A percentile compares a stretch with the other conserved stretches of the same genome.
phyloP scores from a whole-genome alignment of 2,888 invertebrate species.

The Coenonympha arcania region DNA sequence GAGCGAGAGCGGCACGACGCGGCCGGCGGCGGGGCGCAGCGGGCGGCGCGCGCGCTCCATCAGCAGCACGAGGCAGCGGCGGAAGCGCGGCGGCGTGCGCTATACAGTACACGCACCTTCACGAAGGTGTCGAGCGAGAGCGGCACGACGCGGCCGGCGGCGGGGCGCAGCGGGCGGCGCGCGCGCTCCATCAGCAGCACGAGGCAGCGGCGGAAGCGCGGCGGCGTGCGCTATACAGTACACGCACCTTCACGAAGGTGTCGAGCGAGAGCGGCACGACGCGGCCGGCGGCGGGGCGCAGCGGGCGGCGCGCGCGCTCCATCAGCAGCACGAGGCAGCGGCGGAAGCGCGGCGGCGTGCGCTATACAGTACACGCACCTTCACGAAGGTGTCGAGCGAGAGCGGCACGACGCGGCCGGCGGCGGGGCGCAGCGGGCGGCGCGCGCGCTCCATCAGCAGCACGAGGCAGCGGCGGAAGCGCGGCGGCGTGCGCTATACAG shows the following conservation, averaged over 20 bases:
- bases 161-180: constrained; percentile 31
- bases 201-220: constrained; percentile 44
- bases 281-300: constrained; percentile 53
- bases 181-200: constrained; percentile 46
- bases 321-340: constrained; percentile 59
- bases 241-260: too few species aligned
- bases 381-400: constrained; percentile 68
- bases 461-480: constrained; percentile 48
- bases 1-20: constrained; percentile 66
- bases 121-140: constrained; percentile 70
- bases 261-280: constrained; percentile 68
- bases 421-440: constrained; percentile 34
- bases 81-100: constrained; percentile 35
- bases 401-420: constrained; percentile 67
- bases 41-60: constrained; percentile 32
- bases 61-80: constrained; percentile 53
- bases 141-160: constrained; percentile 63
- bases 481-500: constrained; percentile 35
- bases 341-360: constrained; percentile 34
- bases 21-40: constrained; percentile 52
- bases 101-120: too few species aligned
- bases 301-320: constrained; percentile 1
- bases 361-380: too few species aligned
- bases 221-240: constrained; percentile 37
- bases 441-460: constrained; percentile 43